Evolutionary conservation across 2,113 vertebrate genomes (phyloP).

Genomic region (Pyxicephalus adspersus): DNA sequence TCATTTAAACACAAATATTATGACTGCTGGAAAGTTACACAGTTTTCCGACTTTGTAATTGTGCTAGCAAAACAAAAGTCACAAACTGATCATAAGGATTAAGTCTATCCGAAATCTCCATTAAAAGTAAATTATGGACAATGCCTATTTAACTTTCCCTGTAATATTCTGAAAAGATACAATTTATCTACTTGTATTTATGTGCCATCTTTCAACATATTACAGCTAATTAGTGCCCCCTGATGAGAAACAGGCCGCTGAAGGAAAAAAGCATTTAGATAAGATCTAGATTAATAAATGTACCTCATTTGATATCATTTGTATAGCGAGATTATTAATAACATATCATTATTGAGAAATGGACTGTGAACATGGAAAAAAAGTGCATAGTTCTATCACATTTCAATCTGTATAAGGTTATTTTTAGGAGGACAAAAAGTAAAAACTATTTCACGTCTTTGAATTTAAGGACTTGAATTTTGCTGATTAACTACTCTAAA

Average conservation of each 20-base stretch:
- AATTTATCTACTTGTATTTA: slow-evolving; percentile 80
- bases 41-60: slow-evolving; percentile 32
- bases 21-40: slow-evolving; percentile 10
- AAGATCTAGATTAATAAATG: slow-evolving; percentile 85
- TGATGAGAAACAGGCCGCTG: slow-evolving; percentile 79
- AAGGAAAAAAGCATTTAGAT: slow-evolving; percentile 80
- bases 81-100: slow-evolving; percentile 45
- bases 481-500: neutral
- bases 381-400: slow-evolving; percentile 25
- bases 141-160: slow-evolving; percentile 67
- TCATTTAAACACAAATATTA: no score
- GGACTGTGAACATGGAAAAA: slow-evolving; percentile 72
- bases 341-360: slow-evolving; percentile 77
- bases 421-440: neutral
- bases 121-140: slow-evolving; percentile 56
- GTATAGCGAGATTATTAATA: slow-evolving; percentile 84
- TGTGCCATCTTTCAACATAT: slow-evolving; percentile 77
- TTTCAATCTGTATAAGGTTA: slow-evolving; percentile 18
- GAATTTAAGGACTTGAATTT: slow-evolving; percentile 1
- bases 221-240: slow-evolving; percentile 82
- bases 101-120: slow-evolving; percentile 42
- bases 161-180: slow-evolving; percentile 73
- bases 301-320: slow-evolving; percentile 86
- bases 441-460: slow-evolving; percentile 6
- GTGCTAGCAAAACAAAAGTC: slow-evolving; percentile 3